These are phyloP conservation scores for Shinisaurus crocodilurus DNA, from an alignment of 2,113 vertebrate species.

Conservation along the genomic window DNA sequence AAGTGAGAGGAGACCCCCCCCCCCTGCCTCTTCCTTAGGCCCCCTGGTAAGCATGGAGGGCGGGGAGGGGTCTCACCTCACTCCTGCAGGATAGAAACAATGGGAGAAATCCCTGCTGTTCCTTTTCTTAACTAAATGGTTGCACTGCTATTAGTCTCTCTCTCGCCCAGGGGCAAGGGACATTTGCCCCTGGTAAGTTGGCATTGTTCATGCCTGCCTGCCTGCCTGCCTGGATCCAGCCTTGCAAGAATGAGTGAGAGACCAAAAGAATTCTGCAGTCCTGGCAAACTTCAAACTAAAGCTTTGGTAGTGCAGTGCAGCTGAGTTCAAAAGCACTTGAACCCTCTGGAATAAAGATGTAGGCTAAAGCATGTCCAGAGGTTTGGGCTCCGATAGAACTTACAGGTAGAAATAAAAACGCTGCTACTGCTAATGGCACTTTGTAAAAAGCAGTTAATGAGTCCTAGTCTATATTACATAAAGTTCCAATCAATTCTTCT, in stretches of 20 bases:
- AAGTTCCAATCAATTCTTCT: background rate
- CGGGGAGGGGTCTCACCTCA: too few species aligned
- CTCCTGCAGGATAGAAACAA: too few species aligned
- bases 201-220: too few species aligned
- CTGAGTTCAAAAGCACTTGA: background rate
- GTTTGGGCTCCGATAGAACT: background rate
- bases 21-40: too few species aligned
- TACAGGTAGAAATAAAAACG: conserved; percentile 1
- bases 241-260: conserved; percentile 14
- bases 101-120: too few species aligned
- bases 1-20: too few species aligned
- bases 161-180: too few species aligned
- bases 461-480: background rate
- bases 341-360: background rate
- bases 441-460: background rate
- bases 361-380: background rate
- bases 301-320: background rate
- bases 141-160: too few species aligned
- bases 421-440: background rate
- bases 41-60: too few species aligned
- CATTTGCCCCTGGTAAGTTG: too few species aligned
- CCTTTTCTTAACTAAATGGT: too few species aligned
- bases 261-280: rapidly evolving
- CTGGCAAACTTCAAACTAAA: background rate
- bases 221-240: background rate